These are phyloP conservation scores for Falco concolor DNA, from an alignment of 2,797 vertebrate genomes.

Conservation along the genomic window DNA sequence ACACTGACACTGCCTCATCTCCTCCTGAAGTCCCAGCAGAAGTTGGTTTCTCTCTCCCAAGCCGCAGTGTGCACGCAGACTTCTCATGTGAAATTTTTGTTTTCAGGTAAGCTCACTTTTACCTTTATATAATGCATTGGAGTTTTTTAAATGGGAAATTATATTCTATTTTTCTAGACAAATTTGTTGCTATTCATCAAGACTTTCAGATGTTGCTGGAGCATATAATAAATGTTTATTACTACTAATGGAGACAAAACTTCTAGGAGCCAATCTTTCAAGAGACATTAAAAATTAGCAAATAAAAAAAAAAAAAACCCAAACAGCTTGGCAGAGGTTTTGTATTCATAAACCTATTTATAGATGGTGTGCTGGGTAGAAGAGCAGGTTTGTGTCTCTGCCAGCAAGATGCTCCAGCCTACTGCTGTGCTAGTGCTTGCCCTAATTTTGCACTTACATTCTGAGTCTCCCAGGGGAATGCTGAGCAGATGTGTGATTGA, in stretches of 20 bases:
- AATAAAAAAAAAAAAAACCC: not conserved
- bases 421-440: conserved; percentile 41
- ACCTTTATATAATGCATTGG: not conserved
- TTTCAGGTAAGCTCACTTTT: conserved; percentile 24
- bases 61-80: not conserved
- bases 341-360: conserved; percentile 56
- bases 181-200: conserved; percentile 20
- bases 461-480: not conserved
- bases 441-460: conserved; percentile 48
- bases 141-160: not conserved
- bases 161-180: not conserved
- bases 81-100: conserved; percentile 8
- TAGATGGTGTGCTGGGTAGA: conserved; percentile 15
- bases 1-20: accelerated
- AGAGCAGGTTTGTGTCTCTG: conserved; percentile 36
- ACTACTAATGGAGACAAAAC: conserved; percentile 44
- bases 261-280: conserved; percentile 17
- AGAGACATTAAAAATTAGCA: conserved; percentile 37
- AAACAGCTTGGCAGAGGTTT: conserved; percentile 38
- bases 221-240: conserved; percentile 42
- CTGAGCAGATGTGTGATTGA: conserved; percentile 39
- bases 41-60: not conserved
- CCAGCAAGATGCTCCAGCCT: conserved; percentile 45
- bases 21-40: not conserved
- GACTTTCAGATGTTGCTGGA: not conserved